Evolutionary conservation across 2,888 invertebrate genomes (phyloP), one percentile per base, ranked within the genome.

Genomic region (Dendrolimus houi): DNA sequence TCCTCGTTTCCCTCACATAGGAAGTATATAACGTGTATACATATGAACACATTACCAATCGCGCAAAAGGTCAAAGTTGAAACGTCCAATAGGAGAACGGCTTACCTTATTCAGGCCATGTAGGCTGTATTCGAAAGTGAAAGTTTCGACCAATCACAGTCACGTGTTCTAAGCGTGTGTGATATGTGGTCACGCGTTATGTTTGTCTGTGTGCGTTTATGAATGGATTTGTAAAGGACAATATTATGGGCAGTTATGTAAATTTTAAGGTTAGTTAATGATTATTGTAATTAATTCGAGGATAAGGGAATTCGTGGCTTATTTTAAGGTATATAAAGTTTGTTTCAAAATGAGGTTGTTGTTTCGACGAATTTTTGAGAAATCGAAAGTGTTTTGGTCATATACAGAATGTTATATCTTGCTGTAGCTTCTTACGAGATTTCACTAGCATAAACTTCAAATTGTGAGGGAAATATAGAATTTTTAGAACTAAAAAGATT

Each of bases 61-160:
- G 74, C 71, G 68, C 65, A 72, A 80, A 87, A 87, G 86, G 87
- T 87, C 87, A 86, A 72, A 77, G 71, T 71, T 72, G 63, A 72
- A 74, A 64, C 81, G 77, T 66, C 86, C 85, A 87, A 87, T 84
- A 64, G 69, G 65, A 64, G 70, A 64, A 69, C 72, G 67, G 63
- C 62, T 62, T 77, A 66, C 67, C 85, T 83, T 75, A 87, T 87
- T 80, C 80, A 65, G 83, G 87, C 85, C 86, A 85, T 85, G 88
- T 87, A 87, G 86, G 89, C 82, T 83, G 76, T 68, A 74, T 79
- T 69, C 69, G 84, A 86, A 81, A 88, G 87, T 81, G 87, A 88
- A 87, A 88, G 85, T 77, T 68, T 47, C 47, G 74, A 67, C 88
- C 86, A 89, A 89, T 88, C 69, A 80, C 70, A 47, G 47, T 9